Evolutionary conservation across 2,797 vertebrate species (phyloP), one percentile per base, ranked within the genome.

Genomic region (Diceros bicornis): DNA sequence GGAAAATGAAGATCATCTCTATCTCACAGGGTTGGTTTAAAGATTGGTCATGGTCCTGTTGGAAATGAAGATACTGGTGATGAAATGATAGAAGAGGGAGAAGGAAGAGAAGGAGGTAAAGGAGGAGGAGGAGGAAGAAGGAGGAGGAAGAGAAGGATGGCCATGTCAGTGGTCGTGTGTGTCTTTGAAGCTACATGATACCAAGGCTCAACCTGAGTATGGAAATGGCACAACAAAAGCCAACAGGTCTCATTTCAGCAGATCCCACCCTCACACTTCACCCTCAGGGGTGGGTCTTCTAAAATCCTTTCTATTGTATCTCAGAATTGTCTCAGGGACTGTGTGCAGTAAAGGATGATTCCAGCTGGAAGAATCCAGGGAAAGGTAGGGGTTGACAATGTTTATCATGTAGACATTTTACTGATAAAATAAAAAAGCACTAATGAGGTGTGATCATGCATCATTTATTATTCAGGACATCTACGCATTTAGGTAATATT

Each of bases 111-210:
- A 44, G 20, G 79, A 9, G 13, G 14, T 6, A 18, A 37, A 64
- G 0, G 13, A 47, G 13, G 20, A 14, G 13, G 34, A 47, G 7
- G 72, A 88, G 34, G 27, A 32, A 7, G 64, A 75, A 1, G 27
- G 37, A 1, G 34, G 27, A 32, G 10, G 64, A 75, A 1, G 27
- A 52, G 12, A 10, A 66, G 8, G 6, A 2, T 10, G 41, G 7
- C 20, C 6, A 0, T 11, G 9, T 7, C 0, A 1, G 23, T 37
- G 25, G 10, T 0, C 7, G 2, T 7, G 2, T 11, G 14, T 57
- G 11, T 12, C 29, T 44, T 6, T 21, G 34, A 87, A 75, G 44
- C n/a, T 44, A 23, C 21, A 4, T 25, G 64, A 29, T 20, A 27
- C 71, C 14, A 61, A 47, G 17, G 21, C 17, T 34, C 77, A 25